These are phyloP conservation scores for Champsocephalus esox DNA, from an alignment of 2,797 vertebrate species.

Conservation along the genomic window DNA sequence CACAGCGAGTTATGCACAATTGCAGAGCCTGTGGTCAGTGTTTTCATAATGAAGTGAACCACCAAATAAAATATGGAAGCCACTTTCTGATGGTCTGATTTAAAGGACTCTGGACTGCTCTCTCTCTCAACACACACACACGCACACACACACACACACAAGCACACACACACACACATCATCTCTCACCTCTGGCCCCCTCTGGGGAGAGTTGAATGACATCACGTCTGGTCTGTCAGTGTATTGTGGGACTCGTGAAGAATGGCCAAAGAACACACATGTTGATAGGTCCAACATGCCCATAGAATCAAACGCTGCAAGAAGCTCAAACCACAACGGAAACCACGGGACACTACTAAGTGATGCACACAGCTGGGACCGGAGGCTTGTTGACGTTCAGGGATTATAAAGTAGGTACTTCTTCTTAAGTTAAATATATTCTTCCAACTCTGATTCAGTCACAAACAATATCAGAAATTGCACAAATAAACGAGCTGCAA, in stretches of 20 bases:
- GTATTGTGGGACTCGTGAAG: constrained; percentile 80
- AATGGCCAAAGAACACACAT: constrained; percentile 15
- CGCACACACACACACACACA: not conserved
- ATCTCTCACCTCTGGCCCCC: too few species aligned
- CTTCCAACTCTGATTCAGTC: too few species aligned
- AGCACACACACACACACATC: constrained; percentile 7
- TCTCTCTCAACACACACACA: not conserved
- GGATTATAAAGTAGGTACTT: too few species aligned
- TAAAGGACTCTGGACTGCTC: not conserved
- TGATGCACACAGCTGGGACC: too few species aligned
- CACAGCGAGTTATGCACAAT: constrained; percentile 25
- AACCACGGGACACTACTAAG: too few species aligned
- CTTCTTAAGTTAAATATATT: too few species aligned
- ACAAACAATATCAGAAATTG: not conserved
- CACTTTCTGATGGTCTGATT: constrained; percentile 19
- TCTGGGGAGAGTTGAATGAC: not conserved
- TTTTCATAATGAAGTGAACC: constrained; percentile 62
- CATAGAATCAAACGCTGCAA: not conserved
- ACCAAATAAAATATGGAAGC: constrained; percentile 40
- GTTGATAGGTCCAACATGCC: not conserved
- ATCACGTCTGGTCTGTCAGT: constrained; percentile 67
- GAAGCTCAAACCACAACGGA: not conserved
- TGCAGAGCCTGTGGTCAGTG: constrained; percentile 38
- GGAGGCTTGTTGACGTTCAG: too few species aligned
- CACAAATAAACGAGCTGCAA: not conserved